Base-by-base conservation (phyloP, 2,888 invertebrate genomes). In the Leuctra nigra region DNA sequence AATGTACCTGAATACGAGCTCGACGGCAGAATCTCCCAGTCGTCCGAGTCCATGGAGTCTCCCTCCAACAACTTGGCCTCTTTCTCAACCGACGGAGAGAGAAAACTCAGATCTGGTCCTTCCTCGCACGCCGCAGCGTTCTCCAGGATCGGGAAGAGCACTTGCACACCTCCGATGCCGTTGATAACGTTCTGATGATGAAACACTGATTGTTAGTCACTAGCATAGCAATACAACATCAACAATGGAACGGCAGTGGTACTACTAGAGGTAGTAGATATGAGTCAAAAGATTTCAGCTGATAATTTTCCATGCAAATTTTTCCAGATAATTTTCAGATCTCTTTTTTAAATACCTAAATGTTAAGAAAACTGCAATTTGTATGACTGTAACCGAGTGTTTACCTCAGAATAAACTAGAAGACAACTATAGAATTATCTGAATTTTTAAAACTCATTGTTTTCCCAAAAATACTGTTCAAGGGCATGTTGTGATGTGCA, bases 111-210 rank as follows among this genome's bases (percentile, higher is more conserved):
- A 48, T 64, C 63, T 24, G 59, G 61, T 20, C 59, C 58, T 14
- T 62, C 60, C 18, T 59, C 61, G 25, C 56, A 56, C 20, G 53
- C 54, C 25, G 59, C 59, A 16, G 61, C 68, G 58, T 71, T 71
- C 66, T 81, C 79, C 36, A 82, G 67, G 36, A 82, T 73, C 1
- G 81, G 81, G 63, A 80, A 72, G 55, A 81, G 70, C 16, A 78
- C 76, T 63, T 76, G 77, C n/a, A 81, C 70, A 1, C 82, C 81
- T 11, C 82, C 81, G 50, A 82, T 74, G 61, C 78, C 78, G 67
- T 80, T 80, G 46, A 82, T 74, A 1, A 74, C 73, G 61, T 77
- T 75, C 69, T 77, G 66, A n/a, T n/a, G n/a, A n/a, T n/a, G n/a
- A n/a, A n/a, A n/a, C n/a, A n/a, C n/a, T n/a, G n/a, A n/a, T n/a